These are phyloP conservation scores for Pelagia noctiluca DNA, from an alignment of 30 jellyfish, hydroid and myxozoan species.

Conservation along the genomic window DNA sequence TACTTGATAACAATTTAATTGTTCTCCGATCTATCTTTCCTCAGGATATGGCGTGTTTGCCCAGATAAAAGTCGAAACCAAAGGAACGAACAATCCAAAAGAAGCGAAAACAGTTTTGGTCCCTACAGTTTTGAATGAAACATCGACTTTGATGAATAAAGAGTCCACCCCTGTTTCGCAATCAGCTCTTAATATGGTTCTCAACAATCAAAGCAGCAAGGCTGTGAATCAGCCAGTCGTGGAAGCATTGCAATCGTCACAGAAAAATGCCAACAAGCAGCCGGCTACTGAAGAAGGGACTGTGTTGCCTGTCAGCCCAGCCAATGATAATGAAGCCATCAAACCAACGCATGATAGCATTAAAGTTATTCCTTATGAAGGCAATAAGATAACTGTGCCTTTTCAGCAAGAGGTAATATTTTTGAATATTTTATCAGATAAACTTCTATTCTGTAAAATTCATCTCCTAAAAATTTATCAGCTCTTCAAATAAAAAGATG, in stretches of 20 bases:
- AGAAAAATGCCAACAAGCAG: constrained; percentile 10
- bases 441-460: no score
- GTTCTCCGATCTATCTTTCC: no score
- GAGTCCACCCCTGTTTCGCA: constrained; percentile 22
- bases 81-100: background rate
- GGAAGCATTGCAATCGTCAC: background rate
- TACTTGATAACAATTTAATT: no score
- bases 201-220: background rate
- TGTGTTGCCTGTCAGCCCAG: background rate
- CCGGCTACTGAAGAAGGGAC: constrained; percentile 10
- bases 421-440: no score
- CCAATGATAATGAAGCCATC: background rate
- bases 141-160: constrained; percentile 26
- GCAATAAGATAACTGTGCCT: constrained; percentile 41
- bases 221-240: background rate
- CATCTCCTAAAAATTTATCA: no score
- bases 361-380: constrained; percentile 51
- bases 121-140: constrained; percentile 49
- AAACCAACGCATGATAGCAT: background rate
- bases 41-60: constrained; percentile 58
- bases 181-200: constrained; percentile 13
- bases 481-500: no score
- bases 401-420: constrained; percentile 54
- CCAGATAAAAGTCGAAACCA: constrained; percentile 6
- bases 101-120: constrained; percentile 19